These are phyloP conservation scores for Glyphotaelius pellucidus DNA, from an alignment of 2,888 invertebrate genomes.

Conservation along the genomic window DNA sequence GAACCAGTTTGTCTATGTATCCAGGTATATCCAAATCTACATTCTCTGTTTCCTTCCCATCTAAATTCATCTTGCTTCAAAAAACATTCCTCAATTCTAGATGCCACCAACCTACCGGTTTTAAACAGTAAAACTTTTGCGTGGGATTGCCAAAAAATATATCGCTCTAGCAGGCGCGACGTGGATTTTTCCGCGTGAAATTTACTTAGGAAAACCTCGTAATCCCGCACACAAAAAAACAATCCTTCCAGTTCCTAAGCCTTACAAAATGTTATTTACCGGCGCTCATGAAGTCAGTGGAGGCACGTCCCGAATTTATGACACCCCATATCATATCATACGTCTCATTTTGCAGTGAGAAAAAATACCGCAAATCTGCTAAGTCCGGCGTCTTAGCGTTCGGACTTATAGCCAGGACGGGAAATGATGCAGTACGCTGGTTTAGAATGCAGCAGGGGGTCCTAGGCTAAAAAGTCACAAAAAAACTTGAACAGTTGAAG, in stretches of 20 bases:
- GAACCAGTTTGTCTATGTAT: too few relatives aligned
- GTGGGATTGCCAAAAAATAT: background rate
- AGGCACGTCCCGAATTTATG: constrained; percentile 58
- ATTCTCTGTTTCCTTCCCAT: too few relatives aligned
- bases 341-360: constrained; percentile 59
- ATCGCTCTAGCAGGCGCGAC: background rate
- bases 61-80: too few relatives aligned
- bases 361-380: constrained; percentile 49
- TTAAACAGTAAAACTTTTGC: background rate
- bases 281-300: background rate
- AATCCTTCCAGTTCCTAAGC: background rate
- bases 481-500: background rate
- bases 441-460: background rate
- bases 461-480: background rate
- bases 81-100: background rate
- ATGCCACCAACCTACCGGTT: background rate
- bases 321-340: constrained; percentile 54
- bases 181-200: background rate
- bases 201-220: background rate
- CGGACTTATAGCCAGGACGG: background rate
- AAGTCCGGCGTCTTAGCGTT: constrained; percentile 22
- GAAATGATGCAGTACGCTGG: background rate
- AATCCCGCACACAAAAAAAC: background rate
- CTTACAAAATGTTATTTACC: constrained; percentile 20
- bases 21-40: too few relatives aligned